A percentile compares a stretch with the other conserved stretches of the same genome.
phyloP scores from a whole-genome alignment of 2,888 invertebrate species.

The Biston stratarius region DNA sequence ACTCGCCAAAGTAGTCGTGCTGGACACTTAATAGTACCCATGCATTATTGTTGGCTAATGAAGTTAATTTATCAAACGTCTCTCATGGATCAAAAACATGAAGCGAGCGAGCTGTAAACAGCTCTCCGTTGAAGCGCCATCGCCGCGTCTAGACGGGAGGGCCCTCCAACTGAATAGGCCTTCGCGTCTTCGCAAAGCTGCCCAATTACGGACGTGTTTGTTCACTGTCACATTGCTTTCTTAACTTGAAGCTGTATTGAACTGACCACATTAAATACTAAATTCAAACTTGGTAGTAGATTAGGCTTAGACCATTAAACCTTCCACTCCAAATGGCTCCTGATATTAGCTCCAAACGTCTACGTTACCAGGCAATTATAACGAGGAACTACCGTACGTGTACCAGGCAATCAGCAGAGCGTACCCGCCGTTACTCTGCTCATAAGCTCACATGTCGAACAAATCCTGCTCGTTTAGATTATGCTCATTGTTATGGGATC shows the following conservation, averaged over 20 bases:
- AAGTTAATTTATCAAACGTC: background rate
- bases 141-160: slow-evolving; percentile 29
- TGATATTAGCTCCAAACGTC: slow-evolving; percentile 2
- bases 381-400: slow-evolving; percentile 22
- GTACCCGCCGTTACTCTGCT: slow-evolving; percentile 46
- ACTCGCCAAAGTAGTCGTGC: too few relatives aligned
- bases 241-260: background rate
- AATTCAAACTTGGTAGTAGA: background rate
- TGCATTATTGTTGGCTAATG: too few relatives aligned
- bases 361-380: slow-evolving; percentile 22
- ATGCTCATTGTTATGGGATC: slow-evolving; percentile 70
- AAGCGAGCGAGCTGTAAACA: slow-evolving; percentile 21
- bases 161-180: slow-evolving; percentile 19
- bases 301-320: slow-evolving; percentile 11
- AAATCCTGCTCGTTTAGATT: slow-evolving; percentile 68
- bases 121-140: slow-evolving; percentile 19
- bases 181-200: slow-evolving; percentile 18
- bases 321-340: slow-evolving; percentile 6
- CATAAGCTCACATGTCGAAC: slow-evolving; percentile 61
- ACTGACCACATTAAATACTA: background rate
- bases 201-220: slow-evolving; percentile 26
- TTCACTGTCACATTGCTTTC: background rate
- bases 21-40: too few relatives aligned
- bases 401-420: slow-evolving; percentile 51
- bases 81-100: slow-evolving; percentile 10